Conservation (phyloP, 92 coral and sea anemone genomes). For the Palythoa grandis region DNA sequence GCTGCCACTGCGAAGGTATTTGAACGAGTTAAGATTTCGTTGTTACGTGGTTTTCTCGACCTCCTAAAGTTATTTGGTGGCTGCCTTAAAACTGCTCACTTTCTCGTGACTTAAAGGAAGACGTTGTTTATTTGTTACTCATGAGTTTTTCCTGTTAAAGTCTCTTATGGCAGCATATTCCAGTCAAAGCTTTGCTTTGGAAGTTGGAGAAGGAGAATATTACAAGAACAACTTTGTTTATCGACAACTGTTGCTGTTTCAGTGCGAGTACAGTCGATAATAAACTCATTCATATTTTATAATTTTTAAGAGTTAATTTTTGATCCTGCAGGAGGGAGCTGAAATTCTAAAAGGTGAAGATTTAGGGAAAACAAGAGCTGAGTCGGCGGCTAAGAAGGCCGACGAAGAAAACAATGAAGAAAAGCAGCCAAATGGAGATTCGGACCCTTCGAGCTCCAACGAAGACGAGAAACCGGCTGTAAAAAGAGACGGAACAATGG, state of each 20-base stretch:
- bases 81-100: constrained; percentile 28
- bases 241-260: constrained; percentile 23
- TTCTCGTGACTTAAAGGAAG: background rate
- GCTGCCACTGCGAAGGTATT: constrained; percentile 92
- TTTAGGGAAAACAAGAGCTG: constrained; percentile 92
- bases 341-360: constrained; percentile 91
- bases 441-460: constrained; percentile 52
- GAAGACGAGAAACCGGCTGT: constrained; percentile 79
- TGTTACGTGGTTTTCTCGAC: background rate
- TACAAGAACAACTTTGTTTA: background rate
- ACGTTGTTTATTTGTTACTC: background rate
- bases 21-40: background rate
- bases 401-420: constrained; percentile 70
- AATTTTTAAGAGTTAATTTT: background rate
- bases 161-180: background rate
- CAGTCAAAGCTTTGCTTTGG: background rate
- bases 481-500: constrained; percentile 86
- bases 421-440: constrained; percentile 51
- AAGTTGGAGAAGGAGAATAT: background rate
- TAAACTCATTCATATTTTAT: constrained; percentile 26
- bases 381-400: constrained; percentile 77
- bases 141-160: background rate
- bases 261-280: constrained; percentile 20
- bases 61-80: background rate
- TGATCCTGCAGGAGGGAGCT: constrained; percentile 80